Evolutionary conservation across 2,113 vertebrate species (phyloP).

Genomic region (Phyllopteryx taeniolatus): DNA sequence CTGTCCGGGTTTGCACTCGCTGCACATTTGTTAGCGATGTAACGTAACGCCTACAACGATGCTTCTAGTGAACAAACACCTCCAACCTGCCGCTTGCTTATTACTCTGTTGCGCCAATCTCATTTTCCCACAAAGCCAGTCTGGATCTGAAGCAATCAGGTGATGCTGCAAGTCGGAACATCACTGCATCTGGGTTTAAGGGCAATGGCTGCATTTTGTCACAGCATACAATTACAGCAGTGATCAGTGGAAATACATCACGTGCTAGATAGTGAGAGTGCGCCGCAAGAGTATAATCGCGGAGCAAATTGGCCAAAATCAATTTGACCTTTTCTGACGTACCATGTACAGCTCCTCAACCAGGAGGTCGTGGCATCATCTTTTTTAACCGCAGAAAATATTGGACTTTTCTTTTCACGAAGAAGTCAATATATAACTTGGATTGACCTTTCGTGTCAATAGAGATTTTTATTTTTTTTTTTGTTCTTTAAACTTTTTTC

Average conservation of each 20-base stretch:
- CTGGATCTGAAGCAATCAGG: conserved; percentile 17
- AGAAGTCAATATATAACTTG: background rate
- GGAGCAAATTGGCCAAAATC: conserved; percentile 56
- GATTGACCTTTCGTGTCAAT: background rate
- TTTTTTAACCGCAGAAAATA: too few relatives aligned
- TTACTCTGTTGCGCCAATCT: conserved; percentile 23
- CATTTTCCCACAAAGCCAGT: conserved; percentile 21
- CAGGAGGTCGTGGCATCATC: background rate
- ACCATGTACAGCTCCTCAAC: conserved; percentile 4
- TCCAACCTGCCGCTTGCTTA: conserved; percentile 33
- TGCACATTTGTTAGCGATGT: conserved; percentile 40
- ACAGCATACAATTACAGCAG: conserved; percentile 50
- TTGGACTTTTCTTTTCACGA: too few relatives aligned
- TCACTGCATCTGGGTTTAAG: conserved; percentile 9
- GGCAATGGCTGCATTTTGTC: conserved; percentile 5
- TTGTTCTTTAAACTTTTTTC: background rate
- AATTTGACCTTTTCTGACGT: conserved; percentile 22
- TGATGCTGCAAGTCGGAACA: conserved; percentile 15
- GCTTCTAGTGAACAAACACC: conserved; percentile 28
- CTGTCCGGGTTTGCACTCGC: conserved; percentile 13
- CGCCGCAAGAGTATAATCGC: conserved; percentile 46
- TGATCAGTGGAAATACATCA: conserved; percentile 51
- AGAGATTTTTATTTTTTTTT: background rate
- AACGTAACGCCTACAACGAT: conserved; percentile 16
- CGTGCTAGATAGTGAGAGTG: conserved; percentile 28